Evolutionary conservation across 2,888 invertebrate species (phyloP).

Genomic region (Chloromyia formosa): DNA sequence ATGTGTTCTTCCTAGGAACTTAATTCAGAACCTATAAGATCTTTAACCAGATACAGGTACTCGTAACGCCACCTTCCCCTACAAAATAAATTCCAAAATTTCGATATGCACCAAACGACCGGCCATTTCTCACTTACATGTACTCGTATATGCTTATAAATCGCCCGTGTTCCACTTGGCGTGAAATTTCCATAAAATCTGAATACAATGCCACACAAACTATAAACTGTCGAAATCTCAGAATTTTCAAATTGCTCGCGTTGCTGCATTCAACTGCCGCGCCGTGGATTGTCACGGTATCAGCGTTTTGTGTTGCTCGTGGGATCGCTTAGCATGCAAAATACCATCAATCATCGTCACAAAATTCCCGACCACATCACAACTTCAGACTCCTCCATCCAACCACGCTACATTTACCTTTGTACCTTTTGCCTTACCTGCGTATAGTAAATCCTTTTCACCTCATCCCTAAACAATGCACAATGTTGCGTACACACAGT

Average conservation of each 20-base stretch:
- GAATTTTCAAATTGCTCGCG: constrained; percentile 30
- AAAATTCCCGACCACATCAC: constrained; percentile 7
- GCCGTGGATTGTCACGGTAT: constrained; percentile 32
- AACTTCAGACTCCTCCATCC: too few species aligned
- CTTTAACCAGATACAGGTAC: too few species aligned
- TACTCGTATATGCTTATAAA: constrained; percentile 16
- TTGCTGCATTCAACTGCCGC: not conserved
- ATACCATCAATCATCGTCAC: constrained; percentile 49
- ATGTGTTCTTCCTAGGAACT: too few species aligned
- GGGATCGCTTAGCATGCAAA: constrained; percentile 48
- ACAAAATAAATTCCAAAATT: not conserved
- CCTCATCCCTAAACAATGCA: not conserved
- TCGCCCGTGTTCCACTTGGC: constrained; percentile 38
- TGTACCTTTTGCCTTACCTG: not conserved
- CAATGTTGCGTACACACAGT: not conserved
- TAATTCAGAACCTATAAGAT: too few species aligned
- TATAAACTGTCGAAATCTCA: constrained; percentile 42
- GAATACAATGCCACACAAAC: constrained; percentile 48
- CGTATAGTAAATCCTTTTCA: constrained; percentile 6
- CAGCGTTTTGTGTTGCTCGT: constrained; percentile 42
- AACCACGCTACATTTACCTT: too few species aligned
- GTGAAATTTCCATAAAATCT: constrained; percentile 49
- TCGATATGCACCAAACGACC: constrained; percentile 1
- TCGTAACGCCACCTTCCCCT: constrained; percentile 11
- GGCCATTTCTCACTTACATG: not conserved